Conservation (phyloP, 2,113 vertebrate genomes). For the Sus scrofa region DNA sequence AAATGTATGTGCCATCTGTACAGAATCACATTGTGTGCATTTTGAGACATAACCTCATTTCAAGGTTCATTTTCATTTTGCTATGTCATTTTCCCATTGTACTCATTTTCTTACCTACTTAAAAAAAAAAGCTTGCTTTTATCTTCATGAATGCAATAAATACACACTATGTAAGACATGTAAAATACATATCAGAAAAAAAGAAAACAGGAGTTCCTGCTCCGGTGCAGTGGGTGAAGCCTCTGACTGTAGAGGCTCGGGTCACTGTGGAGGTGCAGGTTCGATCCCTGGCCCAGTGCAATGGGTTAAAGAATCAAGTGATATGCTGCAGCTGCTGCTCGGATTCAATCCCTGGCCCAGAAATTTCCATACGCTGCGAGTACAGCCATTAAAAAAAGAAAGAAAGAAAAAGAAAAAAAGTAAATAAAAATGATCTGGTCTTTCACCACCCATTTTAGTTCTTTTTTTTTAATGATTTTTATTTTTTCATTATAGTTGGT, state of each 20-base stretch:
- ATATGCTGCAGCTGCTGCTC: too few species aligned
- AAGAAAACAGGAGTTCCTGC: background rate
- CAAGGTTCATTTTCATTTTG: slow-evolving; percentile 46
- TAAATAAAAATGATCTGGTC: background rate
- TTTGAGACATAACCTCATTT: slow-evolving; percentile 27
- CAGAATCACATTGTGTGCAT: background rate
- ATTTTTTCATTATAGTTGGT: too few species aligned
- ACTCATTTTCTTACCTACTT: slow-evolving; percentile 19
- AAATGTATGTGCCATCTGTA: background rate
- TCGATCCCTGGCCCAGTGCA: too few species aligned
- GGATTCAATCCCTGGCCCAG: too few species aligned
- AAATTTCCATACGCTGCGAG: too few species aligned
- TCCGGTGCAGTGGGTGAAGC: too few species aligned
- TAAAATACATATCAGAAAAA: background rate
- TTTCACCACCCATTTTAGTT: background rate
- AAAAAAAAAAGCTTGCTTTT: slow-evolving; percentile 13
- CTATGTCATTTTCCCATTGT: background rate
- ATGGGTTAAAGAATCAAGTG: too few species aligned
- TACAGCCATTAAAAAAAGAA: background rate
- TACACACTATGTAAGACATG: background rate
- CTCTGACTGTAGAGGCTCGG: too few species aligned
- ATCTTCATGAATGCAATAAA: slow-evolving; percentile 3
- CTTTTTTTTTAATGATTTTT: too few species aligned
- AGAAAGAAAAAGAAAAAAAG: background rate
- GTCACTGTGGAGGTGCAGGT: too few species aligned